These are phyloP conservation scores for Aporophyla lueneburgensis DNA, from an alignment of 2,888 invertebrate species.

Conservation along the genomic window DNA sequence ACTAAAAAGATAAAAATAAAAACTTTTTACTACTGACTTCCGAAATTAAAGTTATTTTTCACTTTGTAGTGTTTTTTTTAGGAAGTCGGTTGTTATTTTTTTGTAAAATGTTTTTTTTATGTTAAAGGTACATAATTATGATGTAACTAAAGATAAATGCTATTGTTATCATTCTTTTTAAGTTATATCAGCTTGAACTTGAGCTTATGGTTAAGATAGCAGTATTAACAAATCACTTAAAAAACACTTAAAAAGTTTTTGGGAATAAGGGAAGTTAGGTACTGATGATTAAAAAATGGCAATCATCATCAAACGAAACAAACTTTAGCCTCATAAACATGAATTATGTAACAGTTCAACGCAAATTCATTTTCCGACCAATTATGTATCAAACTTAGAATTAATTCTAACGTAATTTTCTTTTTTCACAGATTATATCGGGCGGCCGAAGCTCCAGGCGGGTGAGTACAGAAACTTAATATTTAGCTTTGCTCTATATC, in stretches of 20 bases:
- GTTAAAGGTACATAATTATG: not conserved
- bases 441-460: not conserved
- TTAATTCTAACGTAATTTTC: constrained; percentile 21
- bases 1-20: too few species aligned
- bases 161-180: too few species aligned
- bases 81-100: too few species aligned
- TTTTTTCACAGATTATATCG: constrained; percentile 45
- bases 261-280: not conserved
- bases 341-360: not conserved
- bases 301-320: constrained; percentile 3
- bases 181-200: too few species aligned
- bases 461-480: constrained; percentile 22
- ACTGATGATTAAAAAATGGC: not conserved
- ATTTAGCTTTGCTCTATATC: not conserved
- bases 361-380: constrained; percentile 14
- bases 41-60: too few species aligned
- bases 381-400: constrained; percentile 16
- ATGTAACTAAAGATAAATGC: not conserved
- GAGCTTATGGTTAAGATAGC: not conserved
- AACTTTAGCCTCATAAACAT: not conserved
- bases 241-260: not conserved
- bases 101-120: too few species aligned
- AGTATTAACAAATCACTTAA: not conserved
- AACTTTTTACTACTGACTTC: too few species aligned
- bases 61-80: too few species aligned